Base-by-base conservation (phyloP, 2,888 invertebrate genomes). In the Tholera decimalis region DNA sequence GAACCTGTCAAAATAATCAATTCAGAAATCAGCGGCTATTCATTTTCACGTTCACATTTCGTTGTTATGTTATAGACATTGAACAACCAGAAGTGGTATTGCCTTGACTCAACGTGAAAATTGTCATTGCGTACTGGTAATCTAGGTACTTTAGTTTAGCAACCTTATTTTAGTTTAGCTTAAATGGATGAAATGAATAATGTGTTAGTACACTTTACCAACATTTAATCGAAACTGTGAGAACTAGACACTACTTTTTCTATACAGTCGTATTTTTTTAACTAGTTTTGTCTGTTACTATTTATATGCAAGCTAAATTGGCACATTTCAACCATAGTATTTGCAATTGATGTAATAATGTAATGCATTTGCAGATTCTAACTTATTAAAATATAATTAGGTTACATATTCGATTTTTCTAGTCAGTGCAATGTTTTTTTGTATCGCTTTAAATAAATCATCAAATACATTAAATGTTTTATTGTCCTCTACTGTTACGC, bases 381-480 rank as follows among this genome's bases (percentile, higher is more conserved):
- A 79, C 79, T 79, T 81, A 75, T 81, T 80, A 56, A 83, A 64
- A 80, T 81, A 84, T 87, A 88, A 82, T 79, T 87, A 88, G 85
- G 82, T 85, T 86, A 85, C 84, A 72, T 83, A 89, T 90, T 89
- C 80, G 88, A 89, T 93, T 93, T 86, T 90, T 95, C 95, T 95
- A 95, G 95, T 95, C 95, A 95, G 89, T 89, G 92, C 91, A 91
- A 91, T 89, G 85, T 90, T 92, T 70, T 74, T 86, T 92, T 93
- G 87, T 94, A 94, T 92, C 88, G 93, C 94, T 93, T 92, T 88
- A 70, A 95, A 92, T 94, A 94, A 95, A 94, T 92, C 89, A 91
- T 90, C 77, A 85, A 88, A 86, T 67, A 80, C 49, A 55, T 46
- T 7, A 43, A 8, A 66, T 51, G 64, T 70, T 78, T 75, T 73